Evolutionary conservation across 2,888 invertebrate species (phyloP), one percentile per base, ranked within the genome.

Genomic region (Eristalis pertinax): DNA sequence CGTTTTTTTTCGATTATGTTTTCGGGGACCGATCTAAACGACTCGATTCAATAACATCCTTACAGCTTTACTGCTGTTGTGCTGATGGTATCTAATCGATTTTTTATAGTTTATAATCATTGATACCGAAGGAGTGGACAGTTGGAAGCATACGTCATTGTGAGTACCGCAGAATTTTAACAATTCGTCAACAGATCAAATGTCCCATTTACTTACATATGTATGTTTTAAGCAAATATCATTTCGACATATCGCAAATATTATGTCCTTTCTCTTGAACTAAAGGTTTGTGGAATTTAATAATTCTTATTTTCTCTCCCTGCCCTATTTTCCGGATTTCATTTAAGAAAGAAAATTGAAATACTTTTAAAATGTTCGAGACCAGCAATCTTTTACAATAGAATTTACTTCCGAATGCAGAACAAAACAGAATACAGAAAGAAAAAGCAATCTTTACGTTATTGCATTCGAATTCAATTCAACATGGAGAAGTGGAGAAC

Each of bases 381-480:
- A 62, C 75, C 74, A 84, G 70, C 75, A 84, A 84, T 76, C 81
- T 81, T 76, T 84, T 63, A 81, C 84, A 84, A 84, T 81, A 81
- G 84, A 84, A 67, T 76, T 81, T 80, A 81, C 76, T 84, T 81
- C 76, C 80, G 50, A 81, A 84, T 80, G 58, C 80, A 81, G 81
- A 81, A 72, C 84, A 81, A 84, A 84, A 76, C 72, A 85, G 74
- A 75, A 38, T 70, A 76, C 32, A 76, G 69, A 84, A 86, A 62
- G 78, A 74, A 86, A 86, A 86, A 82, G 78, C 82, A 82, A 86
- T 86, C 74, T 86, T 86, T 70, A 73, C 82, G 68, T 85, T 81
- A 86, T 86, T 86, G 85, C 82, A 78, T 86, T 82, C 82, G 82
- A 82, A 86, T 86, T 86, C 82, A 86, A 86, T 86, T 86, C 82